A percentile compares a stretch with the other conserved stretches of the same genome.
phyloP scores from a whole-genome alignment of 1,140 invertebrate genomes.

The Bradysia coprophila region DNA sequence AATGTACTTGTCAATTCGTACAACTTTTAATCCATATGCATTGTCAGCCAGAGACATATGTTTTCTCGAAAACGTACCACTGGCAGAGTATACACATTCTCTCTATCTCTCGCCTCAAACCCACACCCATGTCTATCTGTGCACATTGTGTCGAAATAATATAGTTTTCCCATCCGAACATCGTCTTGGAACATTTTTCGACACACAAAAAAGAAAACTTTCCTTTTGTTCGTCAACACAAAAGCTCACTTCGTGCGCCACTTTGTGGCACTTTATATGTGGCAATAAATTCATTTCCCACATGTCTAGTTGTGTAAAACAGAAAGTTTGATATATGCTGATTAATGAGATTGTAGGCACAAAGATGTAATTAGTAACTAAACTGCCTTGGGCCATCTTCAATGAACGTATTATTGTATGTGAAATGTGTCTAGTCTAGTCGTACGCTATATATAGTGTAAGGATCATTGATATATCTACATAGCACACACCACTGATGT shows the following conservation, averaged over 20 bases:
- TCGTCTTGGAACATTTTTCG: too few relatives aligned
- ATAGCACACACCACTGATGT: too few relatives aligned
- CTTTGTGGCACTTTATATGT: not conserved
- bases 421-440: not conserved
- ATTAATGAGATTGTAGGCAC: not conserved
- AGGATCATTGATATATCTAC: too few relatives aligned
- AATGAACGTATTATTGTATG: not conserved
- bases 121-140: too few relatives aligned
- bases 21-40: not conserved
- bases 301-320: not conserved
- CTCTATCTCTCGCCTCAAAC: too few relatives aligned
- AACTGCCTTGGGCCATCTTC: not conserved
- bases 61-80: too few relatives aligned
- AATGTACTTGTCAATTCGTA: not conserved
- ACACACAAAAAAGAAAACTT: not conserved
- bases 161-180: too few relatives aligned
- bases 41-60: too few relatives aligned
- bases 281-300: not conserved
- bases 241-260: not conserved
- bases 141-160: too few relatives aligned
- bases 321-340: not conserved
- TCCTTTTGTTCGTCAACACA: not conserved
- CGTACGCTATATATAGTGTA: too few relatives aligned
- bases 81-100: too few relatives aligned
- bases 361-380: not conserved